Evolutionary conservation across 64 coral and sea anemone genomes (phyloP), one percentile per base, ranked within the genome.

Genomic region (Montipora sp.): DNA sequence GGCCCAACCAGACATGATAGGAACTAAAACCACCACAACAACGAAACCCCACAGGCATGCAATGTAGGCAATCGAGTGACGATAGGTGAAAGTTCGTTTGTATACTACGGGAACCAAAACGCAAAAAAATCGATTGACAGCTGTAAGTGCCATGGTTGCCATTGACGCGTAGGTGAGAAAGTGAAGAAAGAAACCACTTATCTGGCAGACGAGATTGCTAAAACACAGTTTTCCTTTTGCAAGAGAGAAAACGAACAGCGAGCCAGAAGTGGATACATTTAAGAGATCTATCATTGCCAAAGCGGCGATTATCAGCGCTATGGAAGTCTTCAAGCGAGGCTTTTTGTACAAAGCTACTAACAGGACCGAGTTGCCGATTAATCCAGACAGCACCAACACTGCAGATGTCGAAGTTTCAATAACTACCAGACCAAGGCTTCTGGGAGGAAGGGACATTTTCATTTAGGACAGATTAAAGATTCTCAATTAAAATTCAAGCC

Each of bases 1-100:
- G 8, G 57, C 36, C 57, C 22, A 63, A 27, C 43, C 43, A 72
- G 7, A n/a, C 55, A 45, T 66, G 15, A 19, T 78, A 49, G 21
- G 91, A 79, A 75, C 47, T 23, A 49, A 65, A 15, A 89, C 88
- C 60, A 77, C 68, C 24, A 80, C 74, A 6, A 51, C 51, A 2
- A 88, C 69, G 22, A 93, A 70, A 43, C 74, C 3, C 92, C 92
- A 93, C 23, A 93, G 51, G 8, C 51, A 79, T 5, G 16, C 44
- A 36, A 94, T 83, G 67, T 75, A 65, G 16, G 81, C 18, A 61
- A 88, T 27, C 8, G 92, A 75, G 11, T 78, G 78, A 8, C 55
- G 71, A 21, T 46, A n/a, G 18, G 75, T 83, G 67, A 94, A 94
- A 51, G 58, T 14, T 0, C 47, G 9, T 22, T 88, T 87, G 61